phyloP scores from a whole-genome alignment of 2,113 vertebrate genomes.

The Suricata suricatta region DNA sequence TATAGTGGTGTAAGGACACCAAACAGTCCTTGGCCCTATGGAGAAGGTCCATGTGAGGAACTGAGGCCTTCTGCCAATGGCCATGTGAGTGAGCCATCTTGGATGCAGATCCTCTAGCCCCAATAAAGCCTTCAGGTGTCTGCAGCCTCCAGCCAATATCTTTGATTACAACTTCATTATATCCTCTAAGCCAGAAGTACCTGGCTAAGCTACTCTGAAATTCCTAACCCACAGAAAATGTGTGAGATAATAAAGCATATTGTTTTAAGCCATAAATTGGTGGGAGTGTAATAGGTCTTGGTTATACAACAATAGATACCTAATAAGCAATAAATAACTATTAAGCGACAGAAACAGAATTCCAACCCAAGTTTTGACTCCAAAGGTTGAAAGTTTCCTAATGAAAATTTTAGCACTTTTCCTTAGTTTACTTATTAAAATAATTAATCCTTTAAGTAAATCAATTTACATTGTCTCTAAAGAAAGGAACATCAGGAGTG shows the following conservation, averaged over 20 bases:
- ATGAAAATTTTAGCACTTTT: conserved; percentile 32
- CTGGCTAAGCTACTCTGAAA: not conserved
- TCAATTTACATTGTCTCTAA: not conserved
- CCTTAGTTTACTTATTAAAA: conserved; percentile 31
- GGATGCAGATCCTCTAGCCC: not conserved
- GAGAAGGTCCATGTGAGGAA: not conserved
- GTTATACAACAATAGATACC: not conserved
- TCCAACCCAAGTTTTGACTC: not conserved
- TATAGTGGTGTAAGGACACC: not conserved
- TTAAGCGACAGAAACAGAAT: conserved; percentile 4
- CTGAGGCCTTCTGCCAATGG: not conserved
- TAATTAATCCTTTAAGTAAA: conserved; percentile 40
- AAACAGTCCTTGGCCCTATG: not conserved
- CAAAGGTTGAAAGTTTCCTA: not conserved
- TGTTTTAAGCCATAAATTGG: conserved; percentile 12
- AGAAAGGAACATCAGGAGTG: not conserved
- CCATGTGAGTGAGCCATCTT: not conserved
- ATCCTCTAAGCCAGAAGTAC: not conserved
- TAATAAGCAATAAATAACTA: not conserved
- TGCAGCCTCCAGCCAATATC: not conserved
- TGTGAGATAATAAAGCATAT: not conserved
- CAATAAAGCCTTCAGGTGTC: not conserved
- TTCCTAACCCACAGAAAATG: not conserved
- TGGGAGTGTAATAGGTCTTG: not conserved
- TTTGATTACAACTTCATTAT: not conserved